Conservation (phyloP, 2,113 vertebrate species). For the Callocephalon fimbriatum region DNA sequence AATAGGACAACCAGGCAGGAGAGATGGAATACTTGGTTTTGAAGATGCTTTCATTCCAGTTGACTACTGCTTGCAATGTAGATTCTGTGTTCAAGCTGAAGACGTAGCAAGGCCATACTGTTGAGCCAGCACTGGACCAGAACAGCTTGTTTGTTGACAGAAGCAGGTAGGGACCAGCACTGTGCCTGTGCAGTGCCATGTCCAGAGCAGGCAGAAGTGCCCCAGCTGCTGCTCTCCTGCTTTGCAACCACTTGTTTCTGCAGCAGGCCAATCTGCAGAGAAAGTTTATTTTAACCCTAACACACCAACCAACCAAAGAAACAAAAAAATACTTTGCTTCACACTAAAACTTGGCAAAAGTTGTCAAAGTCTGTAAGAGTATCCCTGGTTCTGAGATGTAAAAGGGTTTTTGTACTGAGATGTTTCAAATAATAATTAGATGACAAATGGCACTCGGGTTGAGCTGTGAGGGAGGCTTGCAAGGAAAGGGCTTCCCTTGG, state of each 20-base stretch:
- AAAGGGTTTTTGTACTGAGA: neutral
- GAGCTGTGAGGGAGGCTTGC: rapidly evolving
- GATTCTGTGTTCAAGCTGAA: neutral
- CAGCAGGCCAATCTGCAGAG: neutral
- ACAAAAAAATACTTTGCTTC: neutral
- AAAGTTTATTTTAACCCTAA: neutral
- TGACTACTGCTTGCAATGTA: neutral
- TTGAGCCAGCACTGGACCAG: neutral
- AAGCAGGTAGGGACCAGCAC: neutral
- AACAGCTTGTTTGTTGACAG: neutral
- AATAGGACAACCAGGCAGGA: neutral
- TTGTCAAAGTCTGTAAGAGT: neutral
- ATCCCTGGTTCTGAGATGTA: neutral
- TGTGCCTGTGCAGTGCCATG: rapidly evolving
- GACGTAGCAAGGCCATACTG: rapidly evolving
- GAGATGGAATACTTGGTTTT: neutral
- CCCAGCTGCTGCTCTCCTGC: neutral
- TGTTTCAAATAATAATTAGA: neutral
- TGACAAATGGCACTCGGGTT: neutral
- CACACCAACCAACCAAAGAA: neutral
- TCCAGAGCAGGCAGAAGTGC: neutral
- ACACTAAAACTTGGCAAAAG: neutral
- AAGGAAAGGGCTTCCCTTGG: neutral
- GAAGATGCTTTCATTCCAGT: neutral
- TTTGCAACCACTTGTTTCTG: neutral